phyloP scores from a whole-genome alignment of 1,140 invertebrate genomes.

The Anastatus disparis region DNA sequence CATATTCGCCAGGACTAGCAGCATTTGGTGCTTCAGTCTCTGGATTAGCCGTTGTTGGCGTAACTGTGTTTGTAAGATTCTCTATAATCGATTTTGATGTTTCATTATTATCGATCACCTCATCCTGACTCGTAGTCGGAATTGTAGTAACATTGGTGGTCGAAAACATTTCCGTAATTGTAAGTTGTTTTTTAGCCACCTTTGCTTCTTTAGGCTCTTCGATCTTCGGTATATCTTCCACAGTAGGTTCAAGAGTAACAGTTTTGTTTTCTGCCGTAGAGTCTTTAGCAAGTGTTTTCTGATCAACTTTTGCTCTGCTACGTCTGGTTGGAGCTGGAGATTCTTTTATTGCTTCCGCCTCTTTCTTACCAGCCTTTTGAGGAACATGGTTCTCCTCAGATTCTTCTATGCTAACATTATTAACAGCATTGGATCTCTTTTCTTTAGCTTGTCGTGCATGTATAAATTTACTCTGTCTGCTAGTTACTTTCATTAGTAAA shows the following conservation, averaged over 20 bases:
- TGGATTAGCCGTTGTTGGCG: constrained; percentile 27
- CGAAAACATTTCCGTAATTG: constrained; percentile 52
- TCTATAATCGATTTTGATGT: constrained; percentile 11
- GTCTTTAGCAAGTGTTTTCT: constrained; percentile 8
- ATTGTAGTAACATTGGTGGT: not conserved
- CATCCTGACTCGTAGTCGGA: constrained; percentile 25
- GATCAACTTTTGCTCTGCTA: constrained; percentile 50
- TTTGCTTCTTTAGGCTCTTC: constrained; percentile 13
- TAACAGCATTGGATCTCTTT: constrained; percentile 42
- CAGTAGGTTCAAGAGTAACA: not conserved
- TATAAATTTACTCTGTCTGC: constrained; percentile 55
- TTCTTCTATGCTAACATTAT: not conserved
- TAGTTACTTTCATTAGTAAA: constrained; percentile 62
- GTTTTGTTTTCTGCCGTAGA: constrained; percentile 21
- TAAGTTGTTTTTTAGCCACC: constrained; percentile 45
- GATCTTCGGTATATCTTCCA: not conserved
- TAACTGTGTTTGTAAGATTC: not conserved
- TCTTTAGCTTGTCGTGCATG: constrained; percentile 57
- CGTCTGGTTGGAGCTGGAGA: constrained; percentile 50
- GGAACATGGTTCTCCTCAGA: constrained; percentile 5
- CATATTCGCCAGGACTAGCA: constrained; percentile 68
- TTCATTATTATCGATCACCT: not conserved
- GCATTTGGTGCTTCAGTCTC: constrained; percentile 44
- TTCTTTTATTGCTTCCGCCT: constrained; percentile 49
- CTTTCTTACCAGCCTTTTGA: constrained; percentile 34